phyloP scores from a whole-genome alignment of 2,113 vertebrate genomes.

The Pseudonaja textilis region DNA sequence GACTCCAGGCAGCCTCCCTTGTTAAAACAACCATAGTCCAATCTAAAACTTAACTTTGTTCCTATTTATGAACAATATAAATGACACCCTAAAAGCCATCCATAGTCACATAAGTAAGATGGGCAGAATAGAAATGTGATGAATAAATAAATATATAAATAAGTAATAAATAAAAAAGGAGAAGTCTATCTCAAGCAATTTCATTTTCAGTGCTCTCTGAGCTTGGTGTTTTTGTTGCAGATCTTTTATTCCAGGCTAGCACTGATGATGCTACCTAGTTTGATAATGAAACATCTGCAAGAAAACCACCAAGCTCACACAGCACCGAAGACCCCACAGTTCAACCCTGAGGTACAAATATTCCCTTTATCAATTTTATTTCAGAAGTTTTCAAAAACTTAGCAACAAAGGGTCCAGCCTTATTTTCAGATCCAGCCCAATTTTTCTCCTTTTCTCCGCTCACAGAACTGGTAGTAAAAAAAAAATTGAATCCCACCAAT shows the following conservation, averaged over 20 bases:
- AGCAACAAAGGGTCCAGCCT: not conserved
- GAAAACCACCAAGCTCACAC: not conserved
- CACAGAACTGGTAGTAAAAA: too few relatives aligned
- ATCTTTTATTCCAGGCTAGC: not conserved
- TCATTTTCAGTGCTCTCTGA: not conserved
- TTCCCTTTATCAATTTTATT: not conserved
- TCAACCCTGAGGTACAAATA: not conserved
- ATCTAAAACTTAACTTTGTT: not conserved
- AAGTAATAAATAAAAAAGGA: not conserved
- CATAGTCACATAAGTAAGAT: not conserved
- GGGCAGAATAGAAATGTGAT: not conserved
- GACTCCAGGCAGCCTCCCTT: not conserved
- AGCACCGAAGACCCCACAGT: not conserved
- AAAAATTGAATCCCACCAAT: not conserved
- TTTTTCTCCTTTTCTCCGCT: too few relatives aligned
- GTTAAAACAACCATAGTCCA: not conserved
- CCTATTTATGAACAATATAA: not conserved
- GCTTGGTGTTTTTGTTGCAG: not conserved
- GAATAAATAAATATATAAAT: not conserved
- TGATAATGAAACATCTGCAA: not conserved
- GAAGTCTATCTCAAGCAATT: not conserved
- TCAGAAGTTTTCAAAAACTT: not conserved
- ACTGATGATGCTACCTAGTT: too few relatives aligned
- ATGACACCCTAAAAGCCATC: not conserved
- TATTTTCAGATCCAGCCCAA: not conserved